Evolutionary conservation across 1,140 invertebrate species (phyloP).

Genomic region (Calephelis nemesis): DNA sequence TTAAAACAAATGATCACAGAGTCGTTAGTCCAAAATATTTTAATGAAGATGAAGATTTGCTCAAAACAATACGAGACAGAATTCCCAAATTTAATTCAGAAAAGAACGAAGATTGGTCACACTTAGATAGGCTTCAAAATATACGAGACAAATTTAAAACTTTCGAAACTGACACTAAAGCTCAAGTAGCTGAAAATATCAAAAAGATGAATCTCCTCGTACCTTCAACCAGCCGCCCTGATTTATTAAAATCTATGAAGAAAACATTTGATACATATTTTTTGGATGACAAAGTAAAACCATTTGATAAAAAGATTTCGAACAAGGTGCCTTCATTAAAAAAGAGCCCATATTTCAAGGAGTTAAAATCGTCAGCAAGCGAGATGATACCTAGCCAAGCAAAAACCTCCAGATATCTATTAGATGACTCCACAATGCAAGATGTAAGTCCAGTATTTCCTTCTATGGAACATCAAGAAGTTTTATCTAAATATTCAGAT

Average conservation of each 20-base stretch:
- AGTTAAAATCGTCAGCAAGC: constrained; percentile 23
- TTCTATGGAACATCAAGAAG: not conserved
- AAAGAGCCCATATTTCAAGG: constrained; percentile 15
- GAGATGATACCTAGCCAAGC: not conserved
- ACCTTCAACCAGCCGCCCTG: constrained; percentile 28
- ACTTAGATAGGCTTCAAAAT: not conserved
- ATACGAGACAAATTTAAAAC: constrained; percentile 24
- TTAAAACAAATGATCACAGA: not conserved
- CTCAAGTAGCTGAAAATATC: constrained; percentile 23
- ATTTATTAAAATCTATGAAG: constrained; percentile 14
- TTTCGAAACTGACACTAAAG: constrained; percentile 20
- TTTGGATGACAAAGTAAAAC: not conserved
- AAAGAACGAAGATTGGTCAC: not conserved
- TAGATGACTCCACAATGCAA: not conserved
- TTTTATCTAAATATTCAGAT: not conserved
- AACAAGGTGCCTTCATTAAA: constrained; percentile 9
- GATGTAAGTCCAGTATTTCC: not conserved
- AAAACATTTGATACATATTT: constrained; percentile 16
- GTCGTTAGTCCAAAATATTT: not conserved
- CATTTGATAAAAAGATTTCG: constrained; percentile 1
- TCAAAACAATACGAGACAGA: not conserved
- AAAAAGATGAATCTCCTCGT: constrained; percentile 41
- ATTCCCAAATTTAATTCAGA: constrained; percentile 2
- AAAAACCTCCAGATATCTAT: not conserved
- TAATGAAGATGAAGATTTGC: constrained; percentile 4